Conservation (phyloP, 2,797 vertebrate species). For the Spheniscus humboldti region DNA sequence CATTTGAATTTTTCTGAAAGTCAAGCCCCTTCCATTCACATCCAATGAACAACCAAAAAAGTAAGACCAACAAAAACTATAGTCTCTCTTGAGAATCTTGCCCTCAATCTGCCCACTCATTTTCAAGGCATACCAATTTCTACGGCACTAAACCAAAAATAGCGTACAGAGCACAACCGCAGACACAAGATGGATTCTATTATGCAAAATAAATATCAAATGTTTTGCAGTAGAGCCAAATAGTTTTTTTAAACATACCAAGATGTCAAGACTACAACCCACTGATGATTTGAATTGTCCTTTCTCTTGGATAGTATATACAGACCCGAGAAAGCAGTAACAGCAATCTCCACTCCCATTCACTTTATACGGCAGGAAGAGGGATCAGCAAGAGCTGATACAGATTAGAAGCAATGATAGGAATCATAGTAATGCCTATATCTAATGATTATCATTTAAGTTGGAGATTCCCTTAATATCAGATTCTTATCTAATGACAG, state of each 20-base stretch:
- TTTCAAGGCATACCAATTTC: background rate
- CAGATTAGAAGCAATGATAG: background rate
- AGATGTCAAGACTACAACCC: background rate
- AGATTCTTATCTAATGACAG: background rate
- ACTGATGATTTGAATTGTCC: background rate
- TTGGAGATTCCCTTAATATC: background rate
- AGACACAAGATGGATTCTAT: background rate
- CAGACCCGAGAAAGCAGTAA: background rate
- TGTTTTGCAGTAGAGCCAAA: background rate
- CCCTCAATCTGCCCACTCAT: background rate
- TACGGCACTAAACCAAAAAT: background rate
- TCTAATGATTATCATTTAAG: background rate
- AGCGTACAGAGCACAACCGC: background rate
- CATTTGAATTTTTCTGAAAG: background rate
- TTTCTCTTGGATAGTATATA: background rate
- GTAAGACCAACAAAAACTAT: background rate
- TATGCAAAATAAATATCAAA: background rate
- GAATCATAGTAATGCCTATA: background rate
- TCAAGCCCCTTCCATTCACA: background rate
- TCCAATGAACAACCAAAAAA: background rate
- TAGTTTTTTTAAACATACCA: background rate
- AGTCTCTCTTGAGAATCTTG: background rate
- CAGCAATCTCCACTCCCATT: background rate
- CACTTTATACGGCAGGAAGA: background rate
- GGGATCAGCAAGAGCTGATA: background rate